phyloP scores from a whole-genome alignment of 1,140 invertebrate species.

The Xylocopa sonorina region DNA sequence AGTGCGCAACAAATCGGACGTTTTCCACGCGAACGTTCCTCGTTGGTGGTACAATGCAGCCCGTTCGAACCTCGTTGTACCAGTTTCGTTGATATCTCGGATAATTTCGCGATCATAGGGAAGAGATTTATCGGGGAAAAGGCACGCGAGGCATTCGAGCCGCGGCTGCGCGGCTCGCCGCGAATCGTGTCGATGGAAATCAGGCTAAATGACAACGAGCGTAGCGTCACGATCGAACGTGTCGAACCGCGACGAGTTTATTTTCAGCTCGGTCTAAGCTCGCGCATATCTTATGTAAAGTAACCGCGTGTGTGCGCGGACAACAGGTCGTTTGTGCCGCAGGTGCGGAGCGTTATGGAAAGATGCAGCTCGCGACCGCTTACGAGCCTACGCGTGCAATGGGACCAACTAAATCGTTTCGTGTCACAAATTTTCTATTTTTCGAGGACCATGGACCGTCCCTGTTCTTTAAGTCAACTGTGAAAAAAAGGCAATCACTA shows the following conservation, averaged over 20 bases:
- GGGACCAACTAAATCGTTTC: not conserved
- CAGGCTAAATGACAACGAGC: constrained; percentile 60
- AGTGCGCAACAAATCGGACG: no score
- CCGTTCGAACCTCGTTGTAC: not conserved
- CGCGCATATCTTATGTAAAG: constrained; percentile 69
- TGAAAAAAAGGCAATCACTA: no score
- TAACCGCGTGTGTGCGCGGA: constrained; percentile 63
- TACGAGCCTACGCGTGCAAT: no score
- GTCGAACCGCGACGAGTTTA: constrained; percentile 66
- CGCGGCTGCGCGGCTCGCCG: not conserved
- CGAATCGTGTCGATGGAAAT: constrained; percentile 58
- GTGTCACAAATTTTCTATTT: no score
- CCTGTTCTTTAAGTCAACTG: no score
- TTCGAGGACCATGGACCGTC: no score
- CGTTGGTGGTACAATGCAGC: not conserved
- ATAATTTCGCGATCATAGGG: constrained; percentile 10
- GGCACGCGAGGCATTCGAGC: constrained; percentile 16
- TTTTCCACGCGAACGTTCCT: no score
- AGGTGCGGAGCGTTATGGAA: constrained; percentile 49
- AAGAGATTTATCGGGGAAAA: constrained; percentile 21
- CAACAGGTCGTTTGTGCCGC: constrained; percentile 55
- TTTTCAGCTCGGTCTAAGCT: constrained; percentile 64
- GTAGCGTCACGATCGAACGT: constrained; percentile 57
- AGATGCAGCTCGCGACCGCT: not conserved
- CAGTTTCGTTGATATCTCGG: not conserved